A percentile compares a stretch with the other conserved stretches of the same genome.
These are phyloP conservation scores for Mystacides longicornis DNA, from an alignment of 2,888 invertebrate genomes.

Conservation along the genomic window DNA sequence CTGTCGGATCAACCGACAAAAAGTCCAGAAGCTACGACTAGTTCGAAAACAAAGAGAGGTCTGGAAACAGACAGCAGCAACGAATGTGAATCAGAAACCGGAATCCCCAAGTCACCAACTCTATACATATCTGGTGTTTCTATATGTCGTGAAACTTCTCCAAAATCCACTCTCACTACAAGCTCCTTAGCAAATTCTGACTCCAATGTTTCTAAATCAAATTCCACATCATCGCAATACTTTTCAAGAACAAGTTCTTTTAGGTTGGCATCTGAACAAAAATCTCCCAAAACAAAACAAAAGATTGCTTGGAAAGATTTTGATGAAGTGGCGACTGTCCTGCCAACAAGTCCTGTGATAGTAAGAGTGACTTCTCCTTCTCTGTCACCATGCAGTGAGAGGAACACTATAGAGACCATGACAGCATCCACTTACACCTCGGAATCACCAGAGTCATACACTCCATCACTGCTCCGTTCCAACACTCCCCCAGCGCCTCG, in stretches of 20 bases:
- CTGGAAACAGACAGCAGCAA: slow-evolving; percentile 46
- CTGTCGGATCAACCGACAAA: slow-evolving; percentile 27
- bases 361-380: slow-evolving; percentile 24
- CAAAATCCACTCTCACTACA: slow-evolving; percentile 36
- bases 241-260: slow-evolving; percentile 17
- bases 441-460: slow-evolving; percentile 35
- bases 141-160: slow-evolving; percentile 48
- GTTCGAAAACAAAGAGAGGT: slow-evolving; percentile 25
- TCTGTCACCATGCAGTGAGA: slow-evolving; percentile 22
- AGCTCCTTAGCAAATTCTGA: slow-evolving; percentile 30
- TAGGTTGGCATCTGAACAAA: slow-evolving; percentile 20
- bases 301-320: slow-evolving; percentile 22
- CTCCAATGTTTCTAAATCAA: slow-evolving; percentile 37
- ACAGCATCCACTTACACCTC: slow-evolving; percentile 23
- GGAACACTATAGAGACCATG: slow-evolving; percentile 17
- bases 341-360: slow-evolving; percentile 22
- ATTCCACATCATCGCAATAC: slow-evolving; percentile 34
- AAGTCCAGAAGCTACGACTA: slow-evolving; percentile 12
- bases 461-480: slow-evolving; percentile 35
- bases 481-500: slow-evolving; percentile 34
- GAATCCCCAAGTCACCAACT: slow-evolving; percentile 49
- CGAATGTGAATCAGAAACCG: slow-evolving; percentile 51
- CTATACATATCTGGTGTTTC: slow-evolving; percentile 51
- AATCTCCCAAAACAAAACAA: slow-evolving; percentile 22
- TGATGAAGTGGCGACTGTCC: slow-evolving; percentile 9